Conservation (phyloP, 2,888 invertebrate genomes). For the Limnephilus rhombicus region DNA sequence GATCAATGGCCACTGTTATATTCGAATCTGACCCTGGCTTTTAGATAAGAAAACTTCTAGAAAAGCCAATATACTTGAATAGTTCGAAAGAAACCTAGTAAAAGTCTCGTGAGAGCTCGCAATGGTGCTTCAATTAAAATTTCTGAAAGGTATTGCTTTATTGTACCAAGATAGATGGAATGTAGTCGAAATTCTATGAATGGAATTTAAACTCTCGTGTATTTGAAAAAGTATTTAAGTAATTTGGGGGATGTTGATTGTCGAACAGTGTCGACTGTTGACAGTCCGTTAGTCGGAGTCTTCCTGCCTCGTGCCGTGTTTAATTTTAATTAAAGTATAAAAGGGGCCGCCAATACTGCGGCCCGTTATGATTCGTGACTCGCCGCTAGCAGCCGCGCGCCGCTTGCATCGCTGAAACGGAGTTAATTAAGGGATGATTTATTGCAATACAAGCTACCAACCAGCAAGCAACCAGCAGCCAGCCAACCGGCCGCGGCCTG, state of each 20-base stretch:
- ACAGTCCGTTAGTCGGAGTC: conserved; percentile 10
- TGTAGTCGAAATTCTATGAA: conserved; percentile 5
- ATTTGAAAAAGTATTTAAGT: background rate
- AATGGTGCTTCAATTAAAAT: background rate
- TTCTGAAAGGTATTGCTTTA: background rate
- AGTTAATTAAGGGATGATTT: conserved; percentile 64
- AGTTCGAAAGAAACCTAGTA: background rate
- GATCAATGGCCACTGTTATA: background rate
- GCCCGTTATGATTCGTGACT: conserved; percentile 61
- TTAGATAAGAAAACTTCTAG: background rate
- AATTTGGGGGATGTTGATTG: background rate
- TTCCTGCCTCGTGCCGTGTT: conserved; percentile 59
- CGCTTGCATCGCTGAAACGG: conserved; percentile 42
- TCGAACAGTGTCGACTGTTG: background rate
- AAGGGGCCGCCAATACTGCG: conserved; percentile 49
- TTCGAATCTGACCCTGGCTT: background rate
- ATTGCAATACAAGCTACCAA: conserved; percentile 44
- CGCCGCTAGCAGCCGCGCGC: conserved; percentile 18
- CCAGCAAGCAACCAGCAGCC: background rate
- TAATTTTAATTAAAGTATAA: conserved; percentile 64
- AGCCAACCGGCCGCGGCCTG: background rate
- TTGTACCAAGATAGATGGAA: background rate
- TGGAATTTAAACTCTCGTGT: background rate
- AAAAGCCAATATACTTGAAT: background rate
- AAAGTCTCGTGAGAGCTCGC: conserved; percentile 1